Percentiles rank a stretch among this genome's conserved stretches.
Conservation (phyloP, 2,113 vertebrate genomes). For the Pelecanoides urinatrix region DNA sequence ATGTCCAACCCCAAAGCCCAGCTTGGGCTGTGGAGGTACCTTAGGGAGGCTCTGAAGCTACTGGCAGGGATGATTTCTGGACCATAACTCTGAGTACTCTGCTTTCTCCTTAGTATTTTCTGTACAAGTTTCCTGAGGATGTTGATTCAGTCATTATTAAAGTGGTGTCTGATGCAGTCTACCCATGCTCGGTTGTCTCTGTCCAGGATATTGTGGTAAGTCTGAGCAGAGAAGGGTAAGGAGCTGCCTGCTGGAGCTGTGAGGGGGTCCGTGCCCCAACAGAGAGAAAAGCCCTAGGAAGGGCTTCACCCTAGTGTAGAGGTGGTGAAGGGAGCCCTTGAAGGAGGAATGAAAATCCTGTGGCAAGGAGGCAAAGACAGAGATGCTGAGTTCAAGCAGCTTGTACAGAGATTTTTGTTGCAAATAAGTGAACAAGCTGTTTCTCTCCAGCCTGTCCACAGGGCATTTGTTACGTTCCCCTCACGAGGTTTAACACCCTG, state of each 20-base stretch:
- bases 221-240: not conserved
- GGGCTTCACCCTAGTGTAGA: not conserved
- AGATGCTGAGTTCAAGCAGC: not conserved
- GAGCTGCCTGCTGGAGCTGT: not conserved
- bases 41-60: not conserved
- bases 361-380: not conserved
- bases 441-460: not conserved
- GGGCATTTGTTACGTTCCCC: not conserved
- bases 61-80: not conserved
- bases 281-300: not conserved
- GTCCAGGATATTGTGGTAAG: conserved; percentile 83
- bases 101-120: conserved; percentile 75
- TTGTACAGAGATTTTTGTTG: not conserved
- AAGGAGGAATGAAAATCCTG: not conserved
- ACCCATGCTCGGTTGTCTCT: conserved; percentile 80
- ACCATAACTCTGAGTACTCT: not conserved
- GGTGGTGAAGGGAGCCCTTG: not conserved
- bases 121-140: conserved; percentile 78
- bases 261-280: not conserved
- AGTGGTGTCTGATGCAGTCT: conserved; percentile 71
- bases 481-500: not conserved
- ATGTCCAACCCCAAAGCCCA: not conserved
- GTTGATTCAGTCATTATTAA: conserved; percentile 79
- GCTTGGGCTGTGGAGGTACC: not conserved
- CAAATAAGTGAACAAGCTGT: not conserved